Evolutionary conservation across 2,797 vertebrate species (phyloP), one percentile per base, ranked within the genome.

Genomic region (Danio kyathit): DNA sequence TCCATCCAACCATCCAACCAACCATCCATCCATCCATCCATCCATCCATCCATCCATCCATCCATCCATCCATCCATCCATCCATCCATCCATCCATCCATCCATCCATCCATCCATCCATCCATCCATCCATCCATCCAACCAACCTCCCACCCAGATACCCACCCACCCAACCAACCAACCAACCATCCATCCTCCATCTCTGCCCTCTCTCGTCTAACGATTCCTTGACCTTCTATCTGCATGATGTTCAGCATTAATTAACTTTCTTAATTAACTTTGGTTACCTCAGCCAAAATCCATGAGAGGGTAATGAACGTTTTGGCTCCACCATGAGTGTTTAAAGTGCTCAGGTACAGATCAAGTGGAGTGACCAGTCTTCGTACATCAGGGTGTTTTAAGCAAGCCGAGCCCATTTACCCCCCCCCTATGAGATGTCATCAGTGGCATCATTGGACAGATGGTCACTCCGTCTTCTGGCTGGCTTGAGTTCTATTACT

Each of bases 211-310:
- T 73, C 29, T 29, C 29, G 5, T 3, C 12, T 21, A 14, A 40
- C 63, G 46, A 38, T 61, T 71, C 46, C 5, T 51, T 38, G 63
- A 29, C 9, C 41, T 12, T 49, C 6, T 29, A 44, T 63, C 29
- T 49, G 29, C 10, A 46, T 43, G 56, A 44, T 70, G 70, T 79
- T 41, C 6, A 14, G 29, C 13, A 44, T 40, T 54, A 71, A 79
- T 71, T 79, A 79, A 71, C 12, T 52, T 71, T 29, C 11, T 38
- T 46, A 66, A 77, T 74, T 79, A 52, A 60, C 46, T 60, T 48
- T 52, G 29, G 63, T 64, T 72, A n/a, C 38, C 44, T 40, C 14
- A 74, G 52, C 73, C 38, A 71, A 48, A 80, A 65, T 67, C 52
- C 51, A 51, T 65, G 57, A 29, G 29, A 14, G 19, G 77, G 51